phyloP scores from a whole-genome alignment of 2,113 vertebrate genomes.

The Tinamus guttatus region DNA sequence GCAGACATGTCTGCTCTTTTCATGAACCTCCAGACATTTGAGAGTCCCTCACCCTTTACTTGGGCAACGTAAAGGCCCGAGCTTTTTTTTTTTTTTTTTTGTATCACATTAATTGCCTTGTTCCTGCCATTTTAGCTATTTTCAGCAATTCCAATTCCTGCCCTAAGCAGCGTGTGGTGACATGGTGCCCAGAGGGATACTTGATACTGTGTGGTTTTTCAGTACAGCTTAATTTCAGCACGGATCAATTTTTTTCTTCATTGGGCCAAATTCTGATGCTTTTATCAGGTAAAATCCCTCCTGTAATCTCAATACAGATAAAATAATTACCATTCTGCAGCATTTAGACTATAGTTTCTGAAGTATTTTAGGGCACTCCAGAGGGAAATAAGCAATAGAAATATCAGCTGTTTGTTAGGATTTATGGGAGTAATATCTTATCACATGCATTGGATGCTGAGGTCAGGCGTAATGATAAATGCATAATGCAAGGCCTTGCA shows the following conservation, averaged over 20 bases:
- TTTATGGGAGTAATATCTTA: constrained; percentile 20
- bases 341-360: background rate
- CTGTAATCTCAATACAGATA: background rate
- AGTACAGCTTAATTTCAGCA: background rate
- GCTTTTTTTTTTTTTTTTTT: background rate
- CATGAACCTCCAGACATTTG: background rate
- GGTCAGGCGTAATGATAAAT: constrained; percentile 4
- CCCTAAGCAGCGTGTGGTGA: background rate
- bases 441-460: background rate
- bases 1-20: background rate
- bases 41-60: background rate
- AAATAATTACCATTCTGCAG: background rate
- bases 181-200: background rate
- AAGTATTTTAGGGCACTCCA: background rate
- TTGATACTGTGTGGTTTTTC: background rate
- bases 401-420: background rate
- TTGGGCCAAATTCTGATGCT: background rate
- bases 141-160: constrained; percentile 1
- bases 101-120: background rate
- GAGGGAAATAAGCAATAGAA: background rate
- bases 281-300: background rate
- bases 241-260: background rate
- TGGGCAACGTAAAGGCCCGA: background rate
- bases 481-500: constrained; percentile 1
- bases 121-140: background rate